Evolutionary conservation across 2,888 invertebrate genomes (phyloP).

Genomic region (Exephanes ischioxanthus): DNA sequence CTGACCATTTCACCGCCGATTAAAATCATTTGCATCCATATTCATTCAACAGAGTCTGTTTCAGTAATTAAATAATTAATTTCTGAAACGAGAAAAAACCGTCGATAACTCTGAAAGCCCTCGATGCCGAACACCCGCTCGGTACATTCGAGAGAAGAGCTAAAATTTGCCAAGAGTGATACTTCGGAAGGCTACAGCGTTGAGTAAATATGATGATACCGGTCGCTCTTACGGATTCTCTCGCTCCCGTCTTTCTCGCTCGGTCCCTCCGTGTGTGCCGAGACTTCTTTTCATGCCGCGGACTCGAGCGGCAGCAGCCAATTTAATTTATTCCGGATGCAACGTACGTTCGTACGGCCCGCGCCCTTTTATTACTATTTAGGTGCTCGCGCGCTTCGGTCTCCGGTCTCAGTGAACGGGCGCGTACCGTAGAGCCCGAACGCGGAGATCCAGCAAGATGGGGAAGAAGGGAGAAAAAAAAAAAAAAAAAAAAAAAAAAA

Average conservation of each 20-base stretch:
- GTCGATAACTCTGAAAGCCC: background rate
- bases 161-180: conserved; percentile 40
- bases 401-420: conserved; percentile 32
- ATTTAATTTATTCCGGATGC: conserved; percentile 75
- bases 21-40: too few relatives aligned
- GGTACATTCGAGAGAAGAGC: conserved; percentile 19
- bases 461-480: conserved; percentile 18
- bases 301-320: conserved; percentile 64
- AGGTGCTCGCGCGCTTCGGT: conserved; percentile 60
- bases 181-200: conserved; percentile 34
- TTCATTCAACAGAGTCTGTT: too few relatives aligned
- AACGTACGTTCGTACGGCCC: conserved; percentile 55
- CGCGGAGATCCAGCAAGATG: conserved; percentile 34
- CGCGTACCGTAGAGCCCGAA: conserved; percentile 27
- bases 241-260: conserved; percentile 17
- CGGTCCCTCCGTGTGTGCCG: conserved; percentile 41
- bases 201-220: conserved; percentile 62
- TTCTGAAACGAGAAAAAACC: background rate
- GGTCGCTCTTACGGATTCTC: conserved; percentile 33
- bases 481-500: conserved; percentile 65
- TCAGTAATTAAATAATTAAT: background rate
- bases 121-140: conserved; percentile 27
- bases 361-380: conserved; percentile 75
- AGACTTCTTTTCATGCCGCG: conserved; percentile 59
- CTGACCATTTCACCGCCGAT: too few relatives aligned